Conservation (phyloP, 2,797 vertebrate species). For the Remorina albescens region DNA sequence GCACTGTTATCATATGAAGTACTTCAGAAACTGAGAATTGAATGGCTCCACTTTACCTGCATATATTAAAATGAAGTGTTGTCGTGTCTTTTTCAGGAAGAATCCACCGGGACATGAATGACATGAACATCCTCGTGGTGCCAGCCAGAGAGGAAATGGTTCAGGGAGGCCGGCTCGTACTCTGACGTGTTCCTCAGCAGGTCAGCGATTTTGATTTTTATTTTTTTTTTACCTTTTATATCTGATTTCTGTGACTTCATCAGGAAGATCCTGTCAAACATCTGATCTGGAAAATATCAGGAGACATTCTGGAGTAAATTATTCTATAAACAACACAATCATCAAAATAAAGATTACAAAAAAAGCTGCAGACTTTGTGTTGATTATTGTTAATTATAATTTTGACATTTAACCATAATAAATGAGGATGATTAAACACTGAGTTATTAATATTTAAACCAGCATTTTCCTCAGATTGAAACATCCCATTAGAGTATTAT, state of each 20-base stretch:
- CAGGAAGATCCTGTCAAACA: background rate
- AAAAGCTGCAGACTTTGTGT: too few species aligned
- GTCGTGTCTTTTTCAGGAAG: constrained; percentile 79
- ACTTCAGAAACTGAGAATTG: background rate
- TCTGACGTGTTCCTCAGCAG: background rate
- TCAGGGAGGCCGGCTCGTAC: constrained; percentile 48
- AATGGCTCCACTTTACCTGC: background rate
- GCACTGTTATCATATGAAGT: background rate
- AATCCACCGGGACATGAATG: constrained; percentile 89
- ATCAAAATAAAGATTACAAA: too few species aligned
- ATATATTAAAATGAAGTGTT: background rate
- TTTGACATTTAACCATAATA: too few species aligned
- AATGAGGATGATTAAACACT: too few species aligned
- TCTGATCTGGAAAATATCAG: background rate
- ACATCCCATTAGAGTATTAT: too few species aligned
- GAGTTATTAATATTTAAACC: too few species aligned
- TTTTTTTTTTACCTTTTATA: too few species aligned
- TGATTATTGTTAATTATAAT: background rate
- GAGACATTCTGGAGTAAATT: background rate
- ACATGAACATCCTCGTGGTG: constrained; percentile 87
- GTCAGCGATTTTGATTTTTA: too few species aligned
- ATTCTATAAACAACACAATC: background rate
- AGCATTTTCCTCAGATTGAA: too few species aligned
- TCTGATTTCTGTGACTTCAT: too few species aligned
- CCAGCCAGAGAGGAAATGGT: constrained; percentile 87